Percentiles rank a stretch among this genome's conserved stretches.
Conservation (phyloP, 2,113 vertebrate genomes). For the Phaethon lepturus region DNA sequence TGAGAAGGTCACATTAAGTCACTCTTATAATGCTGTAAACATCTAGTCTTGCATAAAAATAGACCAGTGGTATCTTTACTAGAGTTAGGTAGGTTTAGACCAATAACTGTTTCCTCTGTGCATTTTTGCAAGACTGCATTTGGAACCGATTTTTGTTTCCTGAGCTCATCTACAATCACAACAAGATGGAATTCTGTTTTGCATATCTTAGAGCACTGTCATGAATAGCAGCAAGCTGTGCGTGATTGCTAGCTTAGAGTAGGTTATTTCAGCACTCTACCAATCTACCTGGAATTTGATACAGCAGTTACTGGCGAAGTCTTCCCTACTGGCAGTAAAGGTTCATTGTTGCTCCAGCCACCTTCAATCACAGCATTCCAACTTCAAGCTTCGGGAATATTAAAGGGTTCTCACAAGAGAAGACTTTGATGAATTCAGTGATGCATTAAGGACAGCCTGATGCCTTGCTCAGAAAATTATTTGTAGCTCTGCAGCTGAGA, state of each 20-base stretch:
- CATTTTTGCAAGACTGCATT: background rate
- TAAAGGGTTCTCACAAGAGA: background rate
- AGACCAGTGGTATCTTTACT: background rate
- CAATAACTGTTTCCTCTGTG: background rate
- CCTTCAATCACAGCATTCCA: background rate
- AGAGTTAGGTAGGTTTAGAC: background rate
- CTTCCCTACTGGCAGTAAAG: background rate
- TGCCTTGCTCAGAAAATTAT: conserved; percentile 18
- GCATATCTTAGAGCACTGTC: background rate
- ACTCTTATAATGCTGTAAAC: background rate
- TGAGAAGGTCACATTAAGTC: background rate
- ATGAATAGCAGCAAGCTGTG: background rate
- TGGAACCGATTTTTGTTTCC: background rate
- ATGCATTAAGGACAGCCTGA: background rate
- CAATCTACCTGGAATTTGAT: conserved; percentile 23
- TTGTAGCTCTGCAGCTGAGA: background rate
- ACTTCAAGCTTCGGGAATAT: background rate
- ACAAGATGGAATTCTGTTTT: background rate
- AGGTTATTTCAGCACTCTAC: conserved; percentile 1
- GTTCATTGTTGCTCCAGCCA: background rate
- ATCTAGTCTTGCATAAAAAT: background rate
- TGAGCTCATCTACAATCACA: background rate
- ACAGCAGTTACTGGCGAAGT: background rate
- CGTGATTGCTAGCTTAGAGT: background rate
- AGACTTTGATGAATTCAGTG: conserved; percentile 23